Percentiles rank a stretch among this genome's conserved stretches.
These are phyloP conservation scores for Chelon auratus DNA, from an alignment of 2,797 vertebrate species.

Conservation along the genomic window DNA sequence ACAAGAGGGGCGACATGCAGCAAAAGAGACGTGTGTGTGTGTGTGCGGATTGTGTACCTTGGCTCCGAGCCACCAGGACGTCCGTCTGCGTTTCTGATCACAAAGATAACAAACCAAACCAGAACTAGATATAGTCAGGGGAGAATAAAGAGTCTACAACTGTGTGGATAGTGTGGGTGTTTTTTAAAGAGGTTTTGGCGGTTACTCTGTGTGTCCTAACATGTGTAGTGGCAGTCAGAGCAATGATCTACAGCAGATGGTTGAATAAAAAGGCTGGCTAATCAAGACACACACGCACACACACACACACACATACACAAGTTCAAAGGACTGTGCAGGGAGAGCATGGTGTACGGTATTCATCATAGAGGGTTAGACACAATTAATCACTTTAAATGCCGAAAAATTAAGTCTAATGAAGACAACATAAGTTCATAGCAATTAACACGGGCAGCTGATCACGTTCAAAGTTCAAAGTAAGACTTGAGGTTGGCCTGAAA, in stretches of 20 bases:
- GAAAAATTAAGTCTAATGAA: conserved; percentile 41
- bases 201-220: conserved; percentile 86
- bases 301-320: conserved; percentile 82
- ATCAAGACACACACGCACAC: conserved; percentile 83
- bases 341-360: conserved; percentile 28
- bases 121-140: conserved; percentile 38
- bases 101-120: conserved; percentile 61
- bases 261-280: conserved; percentile 80
- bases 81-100: conserved; percentile 63
- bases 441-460: conserved; percentile 52
- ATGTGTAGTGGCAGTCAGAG: conserved; percentile 86
- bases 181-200: conserved; percentile 62
- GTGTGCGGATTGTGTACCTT: conserved; percentile 48
- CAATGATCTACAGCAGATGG: conserved; percentile 91
- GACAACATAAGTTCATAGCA: conserved; percentile 48
- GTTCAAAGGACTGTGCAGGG: conserved; percentile 54
- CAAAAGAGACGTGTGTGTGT: conserved; percentile 29
- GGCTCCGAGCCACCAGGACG: conserved; percentile 62
- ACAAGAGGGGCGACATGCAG: conserved; percentile 47
- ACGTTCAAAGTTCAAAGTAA: conserved; percentile 12
- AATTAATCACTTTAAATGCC: conserved; percentile 50
- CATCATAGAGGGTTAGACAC: conserved; percentile 41
- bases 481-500: conserved; percentile 12
- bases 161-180: conserved; percentile 38
- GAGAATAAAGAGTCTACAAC: conserved; percentile 44